Evolutionary conservation across 2,113 vertebrate genomes (phyloP).

Genomic region (Spermophilus dauricus): DNA sequence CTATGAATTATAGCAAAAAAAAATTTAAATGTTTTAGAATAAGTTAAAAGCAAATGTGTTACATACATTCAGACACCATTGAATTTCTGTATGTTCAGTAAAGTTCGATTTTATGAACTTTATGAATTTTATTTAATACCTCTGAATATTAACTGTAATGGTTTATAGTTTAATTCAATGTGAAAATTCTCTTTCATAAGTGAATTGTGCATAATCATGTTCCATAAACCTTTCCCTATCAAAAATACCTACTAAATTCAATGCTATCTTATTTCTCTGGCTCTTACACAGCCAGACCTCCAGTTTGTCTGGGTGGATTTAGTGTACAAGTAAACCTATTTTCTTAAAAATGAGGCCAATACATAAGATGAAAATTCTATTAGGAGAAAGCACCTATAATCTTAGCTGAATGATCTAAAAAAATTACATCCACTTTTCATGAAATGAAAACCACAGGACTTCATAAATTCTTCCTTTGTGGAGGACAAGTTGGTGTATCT

Average conservation of each 20-base stretch:
- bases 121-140: neutral
- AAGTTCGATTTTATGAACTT: constrained; percentile 47
- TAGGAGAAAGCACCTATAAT: constrained; percentile 78
- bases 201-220: constrained; percentile 33
- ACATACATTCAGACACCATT: neutral
- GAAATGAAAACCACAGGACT: constrained; percentile 81
- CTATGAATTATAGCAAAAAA: constrained; percentile 25
- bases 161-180: constrained; percentile 52
- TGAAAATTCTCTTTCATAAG: constrained; percentile 61
- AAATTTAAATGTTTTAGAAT: neutral
- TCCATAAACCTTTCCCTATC: neutral
- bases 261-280: constrained; percentile 47
- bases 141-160: neutral
- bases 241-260: constrained; percentile 55
- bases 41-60: constrained; percentile 24
- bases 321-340: constrained; percentile 77
- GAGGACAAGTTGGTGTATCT: constrained; percentile 59
- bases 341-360: constrained; percentile 80
- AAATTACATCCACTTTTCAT: constrained; percentile 79
- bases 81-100: neutral
- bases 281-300: constrained; percentile 5
- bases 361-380: constrained; percentile 80
- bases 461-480: constrained; percentile 79
- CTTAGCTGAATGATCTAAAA: constrained; percentile 78
- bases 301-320: constrained; percentile 61